Conservation (phyloP, 2,888 invertebrate species). For the Tenthredo distinguenda region DNA sequence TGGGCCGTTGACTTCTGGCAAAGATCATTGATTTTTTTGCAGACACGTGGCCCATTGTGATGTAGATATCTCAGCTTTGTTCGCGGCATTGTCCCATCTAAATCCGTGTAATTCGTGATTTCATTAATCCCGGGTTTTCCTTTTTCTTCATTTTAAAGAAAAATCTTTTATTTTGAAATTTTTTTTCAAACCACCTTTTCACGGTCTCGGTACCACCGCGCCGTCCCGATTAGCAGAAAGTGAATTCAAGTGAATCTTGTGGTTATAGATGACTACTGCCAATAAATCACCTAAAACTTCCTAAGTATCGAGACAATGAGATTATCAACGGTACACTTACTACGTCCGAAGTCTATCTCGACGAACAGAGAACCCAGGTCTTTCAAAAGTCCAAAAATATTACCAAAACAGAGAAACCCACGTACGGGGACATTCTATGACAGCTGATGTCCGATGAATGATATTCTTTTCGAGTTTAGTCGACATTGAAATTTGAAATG, state of each 20-base stretch:
- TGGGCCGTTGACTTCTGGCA: constrained; percentile 34
- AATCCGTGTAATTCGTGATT: constrained; percentile 44
- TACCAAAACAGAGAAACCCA: not conserved
- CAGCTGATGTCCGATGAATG: not conserved
- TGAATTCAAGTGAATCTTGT: constrained; percentile 52
- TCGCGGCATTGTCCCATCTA: constrained; percentile 21
- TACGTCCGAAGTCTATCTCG: not conserved
- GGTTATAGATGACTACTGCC: constrained; percentile 48
- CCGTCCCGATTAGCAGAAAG: constrained; percentile 30
- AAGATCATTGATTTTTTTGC: constrained; percentile 35
- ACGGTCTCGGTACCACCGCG: not conserved
- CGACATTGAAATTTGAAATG: too few species aligned
- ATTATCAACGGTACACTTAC: constrained; percentile 18
- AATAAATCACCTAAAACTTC: constrained; percentile 27
- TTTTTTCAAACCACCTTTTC: constrained; percentile 17
- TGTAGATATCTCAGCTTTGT: constrained; percentile 37
- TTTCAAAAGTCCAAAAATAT: not conserved
- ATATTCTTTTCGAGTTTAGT: too few species aligned
- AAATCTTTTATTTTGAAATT: constrained; percentile 2
- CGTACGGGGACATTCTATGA: not conserved
- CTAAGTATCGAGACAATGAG: constrained; percentile 26
- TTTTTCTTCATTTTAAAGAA: constrained; percentile 11
- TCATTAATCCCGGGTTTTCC: not conserved
- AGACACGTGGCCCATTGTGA: constrained; percentile 20
- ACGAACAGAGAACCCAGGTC: not conserved